These are phyloP conservation scores for Idris sp. DNA, from an alignment of 1,140 invertebrate genomes.

Conservation along the genomic window DNA sequence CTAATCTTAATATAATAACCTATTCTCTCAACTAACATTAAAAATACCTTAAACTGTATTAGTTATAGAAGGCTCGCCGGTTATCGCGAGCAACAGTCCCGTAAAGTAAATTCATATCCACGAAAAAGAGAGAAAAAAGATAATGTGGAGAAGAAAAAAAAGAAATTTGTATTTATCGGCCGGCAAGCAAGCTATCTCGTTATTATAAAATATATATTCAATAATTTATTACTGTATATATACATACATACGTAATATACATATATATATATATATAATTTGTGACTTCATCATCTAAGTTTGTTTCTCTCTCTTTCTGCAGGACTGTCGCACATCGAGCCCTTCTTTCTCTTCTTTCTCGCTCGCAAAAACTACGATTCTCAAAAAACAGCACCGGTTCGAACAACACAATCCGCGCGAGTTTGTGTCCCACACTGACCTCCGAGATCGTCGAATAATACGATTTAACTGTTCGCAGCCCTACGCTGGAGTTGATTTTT, in stretches of 20 bases:
- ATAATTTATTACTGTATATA: slow-evolving; percentile 59
- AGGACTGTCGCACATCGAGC: slow-evolving; percentile 67
- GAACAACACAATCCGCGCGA: slow-evolving; percentile 39
- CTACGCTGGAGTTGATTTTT: slow-evolving; percentile 3
- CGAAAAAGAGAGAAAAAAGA: too few relatives aligned
- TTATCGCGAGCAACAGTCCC: slow-evolving; percentile 51
- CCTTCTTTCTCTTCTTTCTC: slow-evolving; percentile 66
- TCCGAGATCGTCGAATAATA: slow-evolving; percentile 46
- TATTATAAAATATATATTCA: slow-evolving; percentile 72
- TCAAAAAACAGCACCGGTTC: slow-evolving; percentile 52
- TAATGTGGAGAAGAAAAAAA: too few relatives aligned
- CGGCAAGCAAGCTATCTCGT: slow-evolving; percentile 61
- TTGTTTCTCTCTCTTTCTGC: slow-evolving; percentile 20
- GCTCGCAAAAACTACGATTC: slow-evolving; percentile 57
- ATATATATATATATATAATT: slow-evolving; percentile 27
- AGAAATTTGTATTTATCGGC: slow-evolving; percentile 35
- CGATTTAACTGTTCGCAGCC: slow-evolving; percentile 45
- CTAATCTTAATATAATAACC: too few relatives aligned
- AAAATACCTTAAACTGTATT: slow-evolving; percentile 69
- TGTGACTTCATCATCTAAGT: slow-evolving; percentile 21
- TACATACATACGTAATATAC: slow-evolving; percentile 6
- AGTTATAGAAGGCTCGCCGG: slow-evolving; percentile 64
- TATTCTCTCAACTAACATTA: slow-evolving; percentile 65
- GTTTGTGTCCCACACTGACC: slow-evolving; percentile 37
- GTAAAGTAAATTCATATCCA: slow-evolving; percentile 17